A percentile compares a stretch with the other conserved stretches of the same genome.
phyloP scores from a whole-genome alignment of 2,797 vertebrate species.

The Diplodus sargus region DNA sequence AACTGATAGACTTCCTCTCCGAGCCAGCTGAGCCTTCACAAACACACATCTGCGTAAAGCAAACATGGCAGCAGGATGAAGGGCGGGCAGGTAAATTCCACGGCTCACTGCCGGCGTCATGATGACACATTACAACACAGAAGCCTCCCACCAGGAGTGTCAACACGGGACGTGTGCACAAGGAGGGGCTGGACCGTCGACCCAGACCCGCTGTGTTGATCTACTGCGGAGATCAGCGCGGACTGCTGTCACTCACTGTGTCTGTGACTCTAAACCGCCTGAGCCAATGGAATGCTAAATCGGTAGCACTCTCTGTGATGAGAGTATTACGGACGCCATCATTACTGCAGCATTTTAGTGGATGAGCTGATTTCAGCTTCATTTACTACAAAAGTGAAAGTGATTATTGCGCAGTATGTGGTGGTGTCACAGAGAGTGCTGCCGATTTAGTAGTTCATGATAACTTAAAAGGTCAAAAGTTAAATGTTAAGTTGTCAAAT shows the following conservation, averaged over 20 bases:
- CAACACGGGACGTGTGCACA: constrained; percentile 57
- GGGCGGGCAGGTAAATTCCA: constrained; percentile 1
- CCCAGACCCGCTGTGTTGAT: constrained; percentile 28
- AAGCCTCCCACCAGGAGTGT: constrained; percentile 1
- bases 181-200: constrained; percentile 23
- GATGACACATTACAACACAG: constrained; percentile 8
- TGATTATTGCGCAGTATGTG: no score
- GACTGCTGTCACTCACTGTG: neutral
- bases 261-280: neutral
- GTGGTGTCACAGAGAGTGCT: no score
- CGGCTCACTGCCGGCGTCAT: neutral
- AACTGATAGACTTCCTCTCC: constrained; percentile 27
- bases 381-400: no score
- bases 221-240: neutral
- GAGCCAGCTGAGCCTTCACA: constrained; percentile 12
- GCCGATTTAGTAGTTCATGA: no score
- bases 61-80: constrained; percentile 49
- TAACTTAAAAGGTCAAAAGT: no score
- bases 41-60: constrained; percentile 35
- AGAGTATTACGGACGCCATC: no score
- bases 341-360: no score
- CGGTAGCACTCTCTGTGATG: no score
- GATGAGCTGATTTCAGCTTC: no score
- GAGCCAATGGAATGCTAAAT: neutral
- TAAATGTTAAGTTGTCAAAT: no score